Evolutionary conservation across 2,888 invertebrate genomes (phyloP).

Genomic region (Nematopogon swammerdamellus): DNA sequence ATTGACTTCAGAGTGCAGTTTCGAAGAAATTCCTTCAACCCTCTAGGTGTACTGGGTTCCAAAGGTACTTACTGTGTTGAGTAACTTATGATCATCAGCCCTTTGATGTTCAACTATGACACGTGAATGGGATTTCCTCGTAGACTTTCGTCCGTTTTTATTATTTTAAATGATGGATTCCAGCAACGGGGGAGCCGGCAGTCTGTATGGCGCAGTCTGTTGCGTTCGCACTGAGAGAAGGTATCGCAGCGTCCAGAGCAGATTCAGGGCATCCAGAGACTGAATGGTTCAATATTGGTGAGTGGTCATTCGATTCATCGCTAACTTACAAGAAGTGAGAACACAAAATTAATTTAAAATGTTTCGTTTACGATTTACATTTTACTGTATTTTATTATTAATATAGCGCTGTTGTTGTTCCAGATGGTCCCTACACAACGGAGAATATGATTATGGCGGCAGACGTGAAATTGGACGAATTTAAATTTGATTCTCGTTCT

Average conservation of each 20-base stretch:
- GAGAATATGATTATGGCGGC: slow-evolving; percentile 16
- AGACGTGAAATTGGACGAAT: neutral
- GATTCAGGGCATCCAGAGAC: slow-evolving; percentile 5
- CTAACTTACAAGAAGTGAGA: too few species aligned
- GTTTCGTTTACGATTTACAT: too few species aligned
- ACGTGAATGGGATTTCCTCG: neutral
- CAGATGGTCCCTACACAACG: slow-evolving; percentile 25
- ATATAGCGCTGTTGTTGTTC: too few species aligned
- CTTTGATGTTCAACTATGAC: neutral
- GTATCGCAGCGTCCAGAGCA: slow-evolving; percentile 4
- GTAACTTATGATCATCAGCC: neutral
- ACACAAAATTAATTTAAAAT: neutral
- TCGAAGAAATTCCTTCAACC: slow-evolving; percentile 46
- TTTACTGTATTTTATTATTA: slow-evolving; percentile 2
- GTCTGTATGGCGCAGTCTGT: slow-evolving; percentile 17
- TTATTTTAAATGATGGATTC: slow-evolving; percentile 1
- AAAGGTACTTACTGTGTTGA: slow-evolving; percentile 44
- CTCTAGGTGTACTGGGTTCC: slow-evolving; percentile 49
- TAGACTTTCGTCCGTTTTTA: neutral
- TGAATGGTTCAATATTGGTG: slow-evolving; percentile 7
- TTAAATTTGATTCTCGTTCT: too few species aligned
- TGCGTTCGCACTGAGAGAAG: slow-evolving; percentile 6
- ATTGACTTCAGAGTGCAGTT: slow-evolving; percentile 53
- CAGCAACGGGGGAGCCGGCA: slow-evolving; percentile 23
- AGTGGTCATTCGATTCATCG: too few species aligned